phyloP scores from a whole-genome alignment of 53 echinoderm and acorn worm genomes.

The Holothuria scabra region DNA sequence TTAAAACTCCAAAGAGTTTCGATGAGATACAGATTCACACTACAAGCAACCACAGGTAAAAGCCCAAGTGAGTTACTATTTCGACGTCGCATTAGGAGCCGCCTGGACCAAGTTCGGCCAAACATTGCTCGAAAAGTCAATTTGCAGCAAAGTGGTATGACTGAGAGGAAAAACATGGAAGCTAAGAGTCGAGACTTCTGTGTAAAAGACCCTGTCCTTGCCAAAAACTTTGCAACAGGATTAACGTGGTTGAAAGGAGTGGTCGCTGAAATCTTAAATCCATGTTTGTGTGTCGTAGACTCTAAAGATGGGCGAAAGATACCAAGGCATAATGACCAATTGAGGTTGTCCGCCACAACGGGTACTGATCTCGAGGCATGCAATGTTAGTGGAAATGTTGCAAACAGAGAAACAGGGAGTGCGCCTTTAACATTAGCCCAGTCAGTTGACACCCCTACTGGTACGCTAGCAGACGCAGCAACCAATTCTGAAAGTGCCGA shows the following conservation, averaged over 20 bases:
- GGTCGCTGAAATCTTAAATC: constrained; percentile 30
- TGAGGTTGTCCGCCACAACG: constrained; percentile 13
- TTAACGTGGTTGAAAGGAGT: constrained; percentile 62
- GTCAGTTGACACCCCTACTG: constrained; percentile 5
- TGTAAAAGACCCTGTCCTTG: constrained; percentile 42
- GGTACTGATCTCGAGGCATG: neutral
- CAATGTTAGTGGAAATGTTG: neutral
- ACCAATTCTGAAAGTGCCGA: neutral
- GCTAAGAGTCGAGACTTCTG: neutral
- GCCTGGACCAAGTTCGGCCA: constrained; percentile 47
- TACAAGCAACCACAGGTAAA: constrained; percentile 59
- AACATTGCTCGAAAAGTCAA: constrained; percentile 41
- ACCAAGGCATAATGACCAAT: constrained; percentile 55
- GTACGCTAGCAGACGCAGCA: neutral
- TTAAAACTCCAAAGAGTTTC: too few species aligned
- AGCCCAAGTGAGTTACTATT: constrained; percentile 61
- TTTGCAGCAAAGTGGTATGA: constrained; percentile 16
- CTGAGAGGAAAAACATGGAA: neutral
- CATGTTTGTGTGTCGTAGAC: constrained; percentile 39
- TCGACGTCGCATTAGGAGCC: constrained; percentile 42
- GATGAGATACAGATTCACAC: too few species aligned
- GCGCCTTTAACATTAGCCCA: neutral
- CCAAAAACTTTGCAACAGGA: constrained; percentile 65
- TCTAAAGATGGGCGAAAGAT: constrained; percentile 53
- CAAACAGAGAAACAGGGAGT: neutral